These are phyloP conservation scores for Drosophila pseudotalamancana DNA, from an alignment of 2,888 invertebrate species.

Conservation along the genomic window DNA sequence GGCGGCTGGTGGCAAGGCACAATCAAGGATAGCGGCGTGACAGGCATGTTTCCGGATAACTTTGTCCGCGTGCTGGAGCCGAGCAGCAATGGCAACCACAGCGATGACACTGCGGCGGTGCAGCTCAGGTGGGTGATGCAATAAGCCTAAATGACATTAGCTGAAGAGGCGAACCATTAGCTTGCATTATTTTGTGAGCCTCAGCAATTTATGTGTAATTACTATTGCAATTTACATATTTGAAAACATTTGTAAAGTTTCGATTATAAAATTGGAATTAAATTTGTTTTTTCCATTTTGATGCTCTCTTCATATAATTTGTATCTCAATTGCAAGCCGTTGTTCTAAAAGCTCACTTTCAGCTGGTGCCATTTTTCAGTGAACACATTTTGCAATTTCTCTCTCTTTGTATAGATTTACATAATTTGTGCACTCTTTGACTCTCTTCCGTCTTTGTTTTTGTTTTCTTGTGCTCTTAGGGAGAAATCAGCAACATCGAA, in stretches of 20 bases:
- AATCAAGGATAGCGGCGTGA: conserved; percentile 88
- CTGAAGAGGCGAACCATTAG: no score
- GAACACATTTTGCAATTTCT: conserved; percentile 10
- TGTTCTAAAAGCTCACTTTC: conserved; percentile 2
- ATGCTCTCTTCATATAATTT: background rate
- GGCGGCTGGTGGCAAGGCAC: conserved; percentile 98
- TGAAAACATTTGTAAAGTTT: no score
- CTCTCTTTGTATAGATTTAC: conserved; percentile 16
- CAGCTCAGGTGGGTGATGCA: conserved; percentile 69
- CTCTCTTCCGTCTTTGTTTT: conserved; percentile 7
- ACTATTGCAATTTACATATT: no score
- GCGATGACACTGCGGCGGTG: conserved; percentile 62
- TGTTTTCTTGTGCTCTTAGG: conserved; percentile 65
- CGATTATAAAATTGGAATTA: no score
- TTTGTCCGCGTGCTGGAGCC: conserved; percentile 90
- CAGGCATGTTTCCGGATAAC: conserved; percentile 97
- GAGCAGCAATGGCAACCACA: conserved; percentile 64
- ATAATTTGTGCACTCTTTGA: conserved; percentile 30
- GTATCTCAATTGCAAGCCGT: background rate
- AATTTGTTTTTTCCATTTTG: no score
- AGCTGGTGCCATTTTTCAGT: conserved; percentile 20
- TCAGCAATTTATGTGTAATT: no score
- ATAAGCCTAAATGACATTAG: conserved; percentile 33
- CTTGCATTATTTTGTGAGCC: no score
- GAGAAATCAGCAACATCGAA: conserved; percentile 84